A percentile compares a stretch with the other conserved stretches of the same genome.
phyloP scores from a whole-genome alignment of 2,888 invertebrate species.

The Camponotus fellah region DNA sequence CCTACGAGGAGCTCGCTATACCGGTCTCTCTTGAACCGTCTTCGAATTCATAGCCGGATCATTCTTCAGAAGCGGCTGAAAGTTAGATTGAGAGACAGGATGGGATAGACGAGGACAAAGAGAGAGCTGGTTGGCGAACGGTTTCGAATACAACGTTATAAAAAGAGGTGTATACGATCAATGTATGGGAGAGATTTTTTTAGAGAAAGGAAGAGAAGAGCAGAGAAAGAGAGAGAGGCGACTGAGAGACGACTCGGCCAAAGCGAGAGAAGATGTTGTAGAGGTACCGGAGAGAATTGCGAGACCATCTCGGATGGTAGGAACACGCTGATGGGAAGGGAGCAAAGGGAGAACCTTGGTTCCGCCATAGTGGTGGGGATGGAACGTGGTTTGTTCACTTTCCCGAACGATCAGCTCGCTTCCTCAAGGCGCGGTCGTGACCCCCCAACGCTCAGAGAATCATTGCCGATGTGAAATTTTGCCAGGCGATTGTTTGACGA shows the following conservation, averaged over 20 bases:
- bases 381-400: constrained; percentile 86
- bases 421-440: constrained; percentile 85
- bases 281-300: constrained; percentile 66
- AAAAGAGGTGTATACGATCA: constrained; percentile 53
- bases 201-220: constrained; percentile 40
- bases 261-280: constrained; percentile 57
- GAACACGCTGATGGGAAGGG: constrained; percentile 71
- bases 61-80: constrained; percentile 29
- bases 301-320: constrained; percentile 73
- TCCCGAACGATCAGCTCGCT: constrained; percentile 83
- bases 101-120: background rate
- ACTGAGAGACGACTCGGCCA: constrained; percentile 27
- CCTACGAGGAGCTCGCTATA: constrained; percentile 50
- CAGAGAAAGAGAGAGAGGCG: constrained; percentile 17
- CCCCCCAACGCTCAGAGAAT: constrained; percentile 74
- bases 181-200: constrained; percentile 55
- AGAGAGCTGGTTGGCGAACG: constrained; percentile 6
- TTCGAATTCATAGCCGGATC: constrained; percentile 39
- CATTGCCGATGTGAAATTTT: constrained; percentile 70
- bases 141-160: constrained; percentile 58
- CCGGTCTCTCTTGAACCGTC: constrained; percentile 63
- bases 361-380: constrained; percentile 83
- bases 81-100: background rate
- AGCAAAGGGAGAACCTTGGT: constrained; percentile 76
- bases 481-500: constrained; percentile 45